A percentile compares a stretch with the other conserved stretches of the same genome.
phyloP scores from a whole-genome alignment of 2,113 vertebrate genomes.

The Manacus vitellinus region DNA sequence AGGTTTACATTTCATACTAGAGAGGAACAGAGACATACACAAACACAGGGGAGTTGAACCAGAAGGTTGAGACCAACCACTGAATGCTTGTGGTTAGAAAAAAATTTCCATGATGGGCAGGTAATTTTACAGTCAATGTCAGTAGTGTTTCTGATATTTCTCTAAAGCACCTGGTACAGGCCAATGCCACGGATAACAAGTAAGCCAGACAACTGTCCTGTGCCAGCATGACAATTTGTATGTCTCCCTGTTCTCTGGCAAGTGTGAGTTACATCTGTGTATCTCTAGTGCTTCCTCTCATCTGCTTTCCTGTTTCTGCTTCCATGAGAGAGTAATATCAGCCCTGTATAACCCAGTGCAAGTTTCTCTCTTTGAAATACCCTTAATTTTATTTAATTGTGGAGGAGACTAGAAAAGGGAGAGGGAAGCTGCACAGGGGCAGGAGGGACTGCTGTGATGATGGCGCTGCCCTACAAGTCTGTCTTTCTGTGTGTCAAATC shows the following conservation, averaged over 20 bases:
- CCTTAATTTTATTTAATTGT: background rate
- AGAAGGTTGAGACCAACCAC: background rate
- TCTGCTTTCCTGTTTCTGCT: background rate
- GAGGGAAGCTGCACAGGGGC: background rate
- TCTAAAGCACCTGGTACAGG: background rate
- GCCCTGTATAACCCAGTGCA: rapidly evolving
- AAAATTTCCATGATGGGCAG: background rate
- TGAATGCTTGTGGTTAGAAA: background rate
- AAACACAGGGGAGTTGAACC: background rate
- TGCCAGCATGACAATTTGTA: background rate
- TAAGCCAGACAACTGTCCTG: background rate
- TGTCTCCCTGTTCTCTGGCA: background rate
- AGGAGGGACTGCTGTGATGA: background rate
- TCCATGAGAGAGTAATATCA: background rate
- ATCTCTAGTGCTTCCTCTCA: background rate
- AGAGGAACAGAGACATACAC: background rate
- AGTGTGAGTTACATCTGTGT: background rate
- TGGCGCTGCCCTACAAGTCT: background rate
- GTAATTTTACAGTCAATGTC: background rate
- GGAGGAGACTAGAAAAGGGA: background rate
- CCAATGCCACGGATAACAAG: background rate
- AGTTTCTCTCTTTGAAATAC: background rate
- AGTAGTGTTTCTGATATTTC: background rate
- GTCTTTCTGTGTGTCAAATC: background rate
- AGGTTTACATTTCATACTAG: background rate